Evolutionary conservation across 1,140 invertebrate genomes (phyloP), one percentile per base, ranked within the genome.

Genomic region (Megalopta genalis): DNA sequence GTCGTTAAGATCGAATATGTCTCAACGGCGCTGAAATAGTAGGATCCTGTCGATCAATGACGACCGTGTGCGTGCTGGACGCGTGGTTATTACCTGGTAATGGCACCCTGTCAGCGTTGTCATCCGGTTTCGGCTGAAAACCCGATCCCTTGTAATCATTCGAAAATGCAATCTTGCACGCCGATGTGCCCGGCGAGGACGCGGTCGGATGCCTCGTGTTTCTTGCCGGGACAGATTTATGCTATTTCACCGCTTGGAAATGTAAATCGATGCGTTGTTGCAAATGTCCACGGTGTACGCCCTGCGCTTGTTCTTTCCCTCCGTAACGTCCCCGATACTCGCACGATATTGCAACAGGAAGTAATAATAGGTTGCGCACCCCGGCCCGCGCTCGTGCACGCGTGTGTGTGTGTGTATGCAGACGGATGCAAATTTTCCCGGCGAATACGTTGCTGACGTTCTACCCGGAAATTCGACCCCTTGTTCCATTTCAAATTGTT

Each of bases 361-460:
- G 25, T 82, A 85, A 86, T 86, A 73, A 68, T 71, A 85, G 42
- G 74, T 80, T 75, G 49, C 16, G 52, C 42, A 46, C 42, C 42
- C 42, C 52, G 49, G 42, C 14, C 10, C 10, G 42, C 9, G 2
- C 42, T 46, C 42, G 42, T 46, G 42, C 10, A 46, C 42, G 12
- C 3, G 3, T 14, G 14, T 46, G 42, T 2, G 2, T 46, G 42
- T 46, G 16, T 32, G 66, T 72, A 49, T 52, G 66, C 62, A 71
- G 49, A 75, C 37, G 37, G 67, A 75, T 75, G 64, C 49, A 75
- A 75, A 75, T 75, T 66, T 66, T 16, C 14, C 49, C 16, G 39
- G 14, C 42, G 42, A 37, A 14, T 23, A 25, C n/a, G 18, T 65
- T 46, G 32, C 39, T 54, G 14, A 23, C 32, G 62, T 54, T 54